phyloP scores from a whole-genome alignment of 2,888 invertebrate genomes.

The Desoria tigrina region DNA sequence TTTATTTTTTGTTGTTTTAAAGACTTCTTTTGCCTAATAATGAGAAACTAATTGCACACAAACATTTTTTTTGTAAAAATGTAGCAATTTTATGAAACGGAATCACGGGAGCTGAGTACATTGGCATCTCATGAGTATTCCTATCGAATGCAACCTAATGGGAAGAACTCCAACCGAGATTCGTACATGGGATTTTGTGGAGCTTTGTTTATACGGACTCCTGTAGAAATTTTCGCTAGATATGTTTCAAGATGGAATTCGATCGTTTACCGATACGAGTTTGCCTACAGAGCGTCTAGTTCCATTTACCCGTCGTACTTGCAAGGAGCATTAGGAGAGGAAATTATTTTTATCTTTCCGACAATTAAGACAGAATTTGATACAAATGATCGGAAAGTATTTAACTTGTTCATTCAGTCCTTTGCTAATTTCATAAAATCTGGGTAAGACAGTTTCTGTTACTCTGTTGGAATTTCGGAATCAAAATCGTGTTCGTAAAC shows the following conservation, averaged over 20 bases:
- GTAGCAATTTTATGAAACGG: conserved; percentile 16
- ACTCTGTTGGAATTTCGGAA: no score
- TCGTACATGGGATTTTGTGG: conserved; percentile 46
- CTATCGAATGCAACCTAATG: neutral
- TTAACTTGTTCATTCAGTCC: conserved; percentile 31
- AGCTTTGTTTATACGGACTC: conserved; percentile 39
- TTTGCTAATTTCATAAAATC: conserved; percentile 48
- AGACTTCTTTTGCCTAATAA: no score
- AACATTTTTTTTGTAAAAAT: neutral
- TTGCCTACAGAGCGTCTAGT: conserved; percentile 53
- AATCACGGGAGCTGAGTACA: conserved; percentile 7
- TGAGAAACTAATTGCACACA: no score
- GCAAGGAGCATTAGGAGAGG: conserved; percentile 49
- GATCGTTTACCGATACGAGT: conserved; percentile 53
- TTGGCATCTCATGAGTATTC: conserved; percentile 28
- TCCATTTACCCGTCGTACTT: conserved; percentile 48
- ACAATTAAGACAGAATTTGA: neutral
- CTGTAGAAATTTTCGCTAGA: conserved; percentile 39
- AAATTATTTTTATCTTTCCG: conserved; percentile 49
- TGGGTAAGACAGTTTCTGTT: no score
- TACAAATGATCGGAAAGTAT: conserved; percentile 29
- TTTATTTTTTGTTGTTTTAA: no score
- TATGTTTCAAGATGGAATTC: conserved; percentile 29
- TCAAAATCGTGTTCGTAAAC: no score
- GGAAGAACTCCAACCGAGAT: conserved; percentile 13